phyloP scores from a whole-genome alignment of 2,888 invertebrate species.

The Sinohyriopsis cumingii region DNA sequence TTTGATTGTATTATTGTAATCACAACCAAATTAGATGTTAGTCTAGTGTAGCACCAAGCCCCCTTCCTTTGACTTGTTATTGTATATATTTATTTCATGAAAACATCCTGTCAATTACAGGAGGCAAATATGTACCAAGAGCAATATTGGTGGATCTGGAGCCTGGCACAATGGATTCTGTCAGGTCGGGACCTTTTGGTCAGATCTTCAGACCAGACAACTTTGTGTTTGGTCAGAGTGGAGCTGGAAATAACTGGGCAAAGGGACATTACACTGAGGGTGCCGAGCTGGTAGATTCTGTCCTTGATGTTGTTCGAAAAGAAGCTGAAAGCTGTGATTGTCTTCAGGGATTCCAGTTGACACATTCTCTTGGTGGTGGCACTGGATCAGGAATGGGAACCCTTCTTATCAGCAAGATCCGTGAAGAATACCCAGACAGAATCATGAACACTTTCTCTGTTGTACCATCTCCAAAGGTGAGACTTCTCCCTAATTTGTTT shows the following conservation, averaged over 20 bases:
- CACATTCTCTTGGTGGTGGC: too few species aligned
- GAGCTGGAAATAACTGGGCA: constrained; percentile 76
- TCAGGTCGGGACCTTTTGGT: constrained; percentile 94
- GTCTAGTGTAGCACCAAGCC: too few species aligned
- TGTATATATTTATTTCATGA: too few species aligned
- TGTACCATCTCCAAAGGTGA: constrained; percentile 85
- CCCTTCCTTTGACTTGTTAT: too few species aligned
- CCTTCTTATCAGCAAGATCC: too few species aligned
- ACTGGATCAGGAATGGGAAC: too few species aligned
- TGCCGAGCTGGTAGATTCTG: constrained; percentile 76
- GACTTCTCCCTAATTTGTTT: background rate
- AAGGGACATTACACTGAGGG: constrained; percentile 95
- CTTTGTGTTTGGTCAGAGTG: constrained; percentile 81
- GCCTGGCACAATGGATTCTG: constrained; percentile 97
- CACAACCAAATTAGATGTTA: too few species aligned
- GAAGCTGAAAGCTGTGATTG: constrained; percentile 67
- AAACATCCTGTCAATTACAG: constrained; percentile 16
- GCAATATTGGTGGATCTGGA: constrained; percentile 95
- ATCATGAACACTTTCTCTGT: constrained; percentile 96
- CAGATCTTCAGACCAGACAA: constrained; percentile 96
- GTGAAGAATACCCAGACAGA: too few species aligned
- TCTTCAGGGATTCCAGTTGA: constrained; percentile 69
- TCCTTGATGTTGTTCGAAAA: constrained; percentile 66
- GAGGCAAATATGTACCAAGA: constrained; percentile 91
- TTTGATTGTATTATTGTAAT: too few species aligned